Evolutionary conservation across 2,113 vertebrate species (phyloP), one percentile per base, ranked within the genome.

Genomic region (Onychorhynchus coronatus): DNA sequence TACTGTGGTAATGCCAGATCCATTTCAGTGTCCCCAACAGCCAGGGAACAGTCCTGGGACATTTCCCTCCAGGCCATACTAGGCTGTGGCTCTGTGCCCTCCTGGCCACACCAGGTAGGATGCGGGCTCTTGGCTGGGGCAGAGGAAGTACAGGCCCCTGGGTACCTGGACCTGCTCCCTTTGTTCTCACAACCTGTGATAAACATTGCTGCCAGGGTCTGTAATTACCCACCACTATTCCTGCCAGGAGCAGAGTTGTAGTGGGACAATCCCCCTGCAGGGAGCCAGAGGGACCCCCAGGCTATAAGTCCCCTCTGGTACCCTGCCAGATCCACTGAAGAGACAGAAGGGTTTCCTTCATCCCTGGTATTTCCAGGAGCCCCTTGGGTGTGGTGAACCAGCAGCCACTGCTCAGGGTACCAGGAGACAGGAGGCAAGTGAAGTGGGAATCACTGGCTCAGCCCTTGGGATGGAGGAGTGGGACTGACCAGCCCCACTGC

Each of bases 311-410:
- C 30, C 11, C 10, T 62, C 31, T 31, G 6, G 6, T 59, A 56
- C 21, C 20, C 23, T 19, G 2, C 2, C 2, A 77, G 28, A 52
- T 30, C 9, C 21, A 33, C 5, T 0, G 1, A 24, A 52, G 11
- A 9, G 25, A 49, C 10, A 49, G 49, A 49, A 49, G 49, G 49
- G 24, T 1, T 71, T 30, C 44, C 24, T 73, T 68, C n/a, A 49
- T 25, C 37, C 31, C 46, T 78, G 79, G 11, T 5, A 3, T 85
- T 85, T 88, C n/a, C 24, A 8, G 35, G 35, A 85, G 9, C 23
- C 23, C 23, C 7, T 68, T 4, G 2, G 12, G 31, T 76, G 27
- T n/a, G 23, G 20, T 65, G 39, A 80, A 23, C 58, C 3, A 4
- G 17, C 33, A 76, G 25, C 13, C 0, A 0, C 65, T 81, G 74